Percentiles rank a stretch among this genome's conserved stretches.
phyloP scores from a whole-genome alignment of 2,888 invertebrate genomes.

The Argyresthia albistria region DNA sequence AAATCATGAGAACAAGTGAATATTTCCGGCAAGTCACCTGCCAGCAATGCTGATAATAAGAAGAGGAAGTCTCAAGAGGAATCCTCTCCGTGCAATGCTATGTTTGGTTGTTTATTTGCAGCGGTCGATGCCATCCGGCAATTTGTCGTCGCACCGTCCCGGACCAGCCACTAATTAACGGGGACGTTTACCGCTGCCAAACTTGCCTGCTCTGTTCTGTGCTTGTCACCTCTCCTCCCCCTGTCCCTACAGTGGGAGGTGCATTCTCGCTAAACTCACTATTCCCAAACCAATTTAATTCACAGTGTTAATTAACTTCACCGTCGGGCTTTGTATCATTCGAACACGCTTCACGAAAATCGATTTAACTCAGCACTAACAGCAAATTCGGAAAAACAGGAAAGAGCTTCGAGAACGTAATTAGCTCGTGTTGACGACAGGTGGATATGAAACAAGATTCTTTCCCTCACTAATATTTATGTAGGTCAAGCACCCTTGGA shows the following conservation, averaged over 20 bases:
- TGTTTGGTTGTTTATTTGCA: background rate
- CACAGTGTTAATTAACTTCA: background rate
- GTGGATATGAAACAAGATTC: slow-evolving; percentile 1
- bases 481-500: slow-evolving; percentile 31
- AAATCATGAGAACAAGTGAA: too few relatives aligned
- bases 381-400: background rate
- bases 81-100: background rate
- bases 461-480: slow-evolving; percentile 17
- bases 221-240: background rate
- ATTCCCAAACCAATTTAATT: background rate
- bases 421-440: slow-evolving; percentile 2
- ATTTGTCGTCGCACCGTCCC: slow-evolving; percentile 52
- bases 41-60: background rate
- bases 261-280: background rate
- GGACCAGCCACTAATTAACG: slow-evolving; percentile 57
- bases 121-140: slow-evolving; percentile 27
- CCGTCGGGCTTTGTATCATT: too few relatives aligned
- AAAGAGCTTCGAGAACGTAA: background rate
- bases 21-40: background rate
- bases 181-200: slow-evolving; percentile 55
- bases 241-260: background rate
- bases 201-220: slow-evolving; percentile 33
- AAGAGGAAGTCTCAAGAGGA: background rate
- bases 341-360: too few relatives aligned
- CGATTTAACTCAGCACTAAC: too few relatives aligned